Evolutionary conservation across 1,140 invertebrate genomes (phyloP).

Genomic region (Hycleus phaleratus): DNA sequence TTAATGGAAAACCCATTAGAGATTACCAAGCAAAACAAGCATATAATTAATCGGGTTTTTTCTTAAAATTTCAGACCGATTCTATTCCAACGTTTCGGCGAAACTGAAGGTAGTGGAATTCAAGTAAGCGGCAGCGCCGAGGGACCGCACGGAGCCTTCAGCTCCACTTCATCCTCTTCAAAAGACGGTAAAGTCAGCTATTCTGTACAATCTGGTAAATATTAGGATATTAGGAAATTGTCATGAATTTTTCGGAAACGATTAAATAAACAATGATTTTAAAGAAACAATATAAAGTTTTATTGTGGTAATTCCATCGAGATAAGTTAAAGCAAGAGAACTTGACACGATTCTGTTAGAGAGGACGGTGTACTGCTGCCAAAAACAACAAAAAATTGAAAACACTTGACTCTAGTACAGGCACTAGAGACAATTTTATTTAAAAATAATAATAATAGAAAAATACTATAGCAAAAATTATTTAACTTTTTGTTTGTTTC

Average conservation of each 20-base stretch:
- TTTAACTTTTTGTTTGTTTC: conserved; percentile 39
- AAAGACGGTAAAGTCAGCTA: conserved; percentile 34
- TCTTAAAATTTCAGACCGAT: conserved; percentile 24
- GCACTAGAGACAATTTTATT: neutral
- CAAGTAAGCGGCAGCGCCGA: conserved; percentile 29
- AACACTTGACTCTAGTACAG: no score
- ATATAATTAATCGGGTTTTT: neutral
- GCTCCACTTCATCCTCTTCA: conserved; percentile 29
- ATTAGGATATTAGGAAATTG: conserved; percentile 12
- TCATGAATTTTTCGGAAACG: no score
- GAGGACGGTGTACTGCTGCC: no score
- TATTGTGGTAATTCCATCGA: no score
- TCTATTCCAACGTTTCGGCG: conserved; percentile 31
- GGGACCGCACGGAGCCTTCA: conserved; percentile 31
- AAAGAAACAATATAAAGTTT: no score
- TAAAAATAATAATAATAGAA: neutral
- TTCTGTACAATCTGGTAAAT: conserved; percentile 33
- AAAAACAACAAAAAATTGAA: no score
- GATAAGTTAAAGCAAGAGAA: no score
- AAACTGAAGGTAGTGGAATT: conserved; percentile 28
- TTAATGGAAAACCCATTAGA: neutral
- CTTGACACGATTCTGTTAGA: no score
- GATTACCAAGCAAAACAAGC: neutral
- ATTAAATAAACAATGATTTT: no score
- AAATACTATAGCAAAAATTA: conserved; percentile 16